phyloP scores from a whole-genome alignment of 2,113 vertebrate species.

The Lophura nycthemera region DNA sequence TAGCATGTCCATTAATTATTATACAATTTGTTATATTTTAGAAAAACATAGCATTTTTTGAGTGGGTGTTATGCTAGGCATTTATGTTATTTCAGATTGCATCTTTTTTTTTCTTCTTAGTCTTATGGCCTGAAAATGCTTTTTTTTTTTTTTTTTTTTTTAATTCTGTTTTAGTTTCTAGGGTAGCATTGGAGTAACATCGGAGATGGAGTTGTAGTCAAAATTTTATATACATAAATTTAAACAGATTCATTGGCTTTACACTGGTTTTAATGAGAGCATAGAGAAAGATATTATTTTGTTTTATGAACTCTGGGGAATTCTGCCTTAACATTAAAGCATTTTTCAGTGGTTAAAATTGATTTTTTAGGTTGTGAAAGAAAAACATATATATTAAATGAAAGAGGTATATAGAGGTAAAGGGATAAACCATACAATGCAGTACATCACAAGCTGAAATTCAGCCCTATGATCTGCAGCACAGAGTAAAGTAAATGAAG shows the following conservation, averaged over 20 bases:
- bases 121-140: constrained; percentile 36
- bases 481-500: background rate
- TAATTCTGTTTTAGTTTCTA: constrained; percentile 55
- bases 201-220: background rate
- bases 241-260: constrained; percentile 23
- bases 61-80: constrained; percentile 8
- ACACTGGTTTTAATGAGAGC: constrained; percentile 5
- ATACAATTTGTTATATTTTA: constrained; percentile 42
- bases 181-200: background rate
- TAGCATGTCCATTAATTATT: background rate
- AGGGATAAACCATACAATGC: constrained; percentile 29
- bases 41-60: constrained; percentile 21
- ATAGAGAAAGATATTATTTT: background rate
- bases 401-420: constrained; percentile 39
- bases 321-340: constrained; percentile 52
- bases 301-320: background rate
- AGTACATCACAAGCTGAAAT: background rate
- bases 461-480: background rate
- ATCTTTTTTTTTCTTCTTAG: background rate
- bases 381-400: constrained; percentile 14
- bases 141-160: constrained; percentile 28
- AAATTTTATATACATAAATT: constrained; percentile 2
- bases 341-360: constrained; percentile 32
- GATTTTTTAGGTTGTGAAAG: constrained; percentile 39
- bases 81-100: constrained; percentile 25